phyloP scores from a whole-genome alignment of 2,797 vertebrate species.

The Cygnus olor region DNA sequence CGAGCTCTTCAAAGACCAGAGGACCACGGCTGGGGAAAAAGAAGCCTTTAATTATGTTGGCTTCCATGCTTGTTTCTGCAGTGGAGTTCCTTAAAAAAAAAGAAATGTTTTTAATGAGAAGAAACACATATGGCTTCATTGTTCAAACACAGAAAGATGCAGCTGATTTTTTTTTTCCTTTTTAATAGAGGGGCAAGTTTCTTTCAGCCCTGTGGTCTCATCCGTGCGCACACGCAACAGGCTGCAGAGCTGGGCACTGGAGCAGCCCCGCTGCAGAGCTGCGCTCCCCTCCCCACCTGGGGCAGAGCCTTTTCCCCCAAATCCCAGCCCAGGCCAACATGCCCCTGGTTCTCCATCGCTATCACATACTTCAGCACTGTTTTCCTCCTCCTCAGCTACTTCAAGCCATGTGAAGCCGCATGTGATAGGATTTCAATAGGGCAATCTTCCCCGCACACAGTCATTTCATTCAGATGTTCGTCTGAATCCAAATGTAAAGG shows the following conservation, averaged over 20 bases:
- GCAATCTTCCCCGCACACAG: background rate
- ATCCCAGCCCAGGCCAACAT: accelerated
- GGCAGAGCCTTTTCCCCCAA: background rate
- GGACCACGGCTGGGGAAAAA: slow-evolving; percentile 9
- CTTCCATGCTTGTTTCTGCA: background rate
- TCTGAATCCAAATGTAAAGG: background rate
- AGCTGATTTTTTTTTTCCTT: background rate
- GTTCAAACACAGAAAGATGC: background rate
- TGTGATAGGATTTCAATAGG: accelerated
- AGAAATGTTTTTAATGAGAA: slow-evolving; percentile 51
- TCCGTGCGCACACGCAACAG: accelerated
- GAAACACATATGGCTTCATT: slow-evolving; percentile 7
- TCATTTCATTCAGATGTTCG: background rate
- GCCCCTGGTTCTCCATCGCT: accelerated
- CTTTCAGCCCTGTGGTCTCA: background rate
- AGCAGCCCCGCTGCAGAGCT: background rate
- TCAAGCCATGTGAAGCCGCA: accelerated
- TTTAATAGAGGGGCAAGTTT: background rate
- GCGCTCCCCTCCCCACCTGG: accelerated
- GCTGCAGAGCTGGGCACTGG: background rate
- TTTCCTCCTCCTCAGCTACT: background rate
- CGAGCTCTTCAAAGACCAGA: slow-evolving; percentile 55
- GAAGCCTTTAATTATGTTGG: slow-evolving; percentile 44
- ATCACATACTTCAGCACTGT: accelerated
- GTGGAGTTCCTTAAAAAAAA: background rate